Conservation (phyloP, 2,888 invertebrate genomes). For the Hermaeophaga mercurialis region DNA sequence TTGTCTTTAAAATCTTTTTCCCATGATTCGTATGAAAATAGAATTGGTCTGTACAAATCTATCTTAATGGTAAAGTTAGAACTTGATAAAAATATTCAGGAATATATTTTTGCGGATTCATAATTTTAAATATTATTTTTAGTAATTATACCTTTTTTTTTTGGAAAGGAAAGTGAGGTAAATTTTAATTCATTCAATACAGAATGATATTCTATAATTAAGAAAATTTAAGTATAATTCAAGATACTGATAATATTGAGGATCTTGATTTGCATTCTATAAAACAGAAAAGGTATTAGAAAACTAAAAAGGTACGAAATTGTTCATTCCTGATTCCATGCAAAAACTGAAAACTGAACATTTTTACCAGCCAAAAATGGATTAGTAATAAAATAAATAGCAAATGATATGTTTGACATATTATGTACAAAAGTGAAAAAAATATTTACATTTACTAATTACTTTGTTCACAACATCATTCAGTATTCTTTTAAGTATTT, state of each 20-base stretch:
- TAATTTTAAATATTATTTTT: no score
- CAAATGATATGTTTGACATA: slow-evolving; percentile 41
- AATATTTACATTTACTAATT: slow-evolving; percentile 30
- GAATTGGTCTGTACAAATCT: slow-evolving; percentile 40
- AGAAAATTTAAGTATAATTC: no score
- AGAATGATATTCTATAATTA: no score
- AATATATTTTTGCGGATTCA: no score
- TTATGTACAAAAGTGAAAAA: slow-evolving; percentile 37
- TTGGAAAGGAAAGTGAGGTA: no score
- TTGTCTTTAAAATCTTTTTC: slow-evolving; percentile 44
- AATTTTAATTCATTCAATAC: no score
- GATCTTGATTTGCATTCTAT: no score
- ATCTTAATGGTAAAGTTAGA: slow-evolving; percentile 38
- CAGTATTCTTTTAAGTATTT: slow-evolving; percentile 25
- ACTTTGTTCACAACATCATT: slow-evolving; percentile 30
- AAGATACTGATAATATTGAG: no score
- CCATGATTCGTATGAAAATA: slow-evolving; percentile 40
- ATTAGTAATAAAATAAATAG: slow-evolving; percentile 34
- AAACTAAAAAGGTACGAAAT: no score
- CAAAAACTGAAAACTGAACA: slow-evolving; percentile 12
- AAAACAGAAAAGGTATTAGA: no score
- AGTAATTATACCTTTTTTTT: no score
- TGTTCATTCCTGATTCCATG: no score
- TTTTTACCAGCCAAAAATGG: slow-evolving; percentile 16
- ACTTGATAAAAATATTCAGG: slow-evolving; percentile 20